phyloP scores from a whole-genome alignment of 2,113 vertebrate genomes.

The Neolamprologus falcicula region DNA sequence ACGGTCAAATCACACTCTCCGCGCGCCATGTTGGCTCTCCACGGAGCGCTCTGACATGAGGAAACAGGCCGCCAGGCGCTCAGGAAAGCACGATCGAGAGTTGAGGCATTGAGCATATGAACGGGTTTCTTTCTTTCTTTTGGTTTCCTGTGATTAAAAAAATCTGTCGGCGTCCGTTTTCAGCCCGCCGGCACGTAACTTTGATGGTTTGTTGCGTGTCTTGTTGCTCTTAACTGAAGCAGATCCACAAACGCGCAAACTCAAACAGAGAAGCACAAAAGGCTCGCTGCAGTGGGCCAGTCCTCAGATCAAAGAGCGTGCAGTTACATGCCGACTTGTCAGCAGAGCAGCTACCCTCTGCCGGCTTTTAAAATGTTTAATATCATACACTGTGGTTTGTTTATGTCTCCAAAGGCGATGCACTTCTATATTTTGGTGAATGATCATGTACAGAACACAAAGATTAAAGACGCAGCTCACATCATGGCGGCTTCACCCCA shows the following conservation, averaged over 20 bases:
- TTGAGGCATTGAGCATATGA: not conserved
- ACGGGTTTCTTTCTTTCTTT: not conserved
- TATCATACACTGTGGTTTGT: not conserved
- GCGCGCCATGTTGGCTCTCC: slow-evolving; percentile 61
- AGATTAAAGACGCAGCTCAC: not conserved
- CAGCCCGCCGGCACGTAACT: not conserved
- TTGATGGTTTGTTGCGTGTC: not conserved
- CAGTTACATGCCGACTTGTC: not conserved
- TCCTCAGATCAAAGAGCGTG: slow-evolving; percentile 19
- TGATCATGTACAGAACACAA: not conserved
- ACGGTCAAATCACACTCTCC: slow-evolving; percentile 9
- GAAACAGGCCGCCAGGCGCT: slow-evolving; percentile 50
- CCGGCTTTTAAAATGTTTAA: not conserved
- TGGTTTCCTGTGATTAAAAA: not conserved
- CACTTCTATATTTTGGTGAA: not conserved
- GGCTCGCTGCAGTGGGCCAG: slow-evolving; percentile 19
- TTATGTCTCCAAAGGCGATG: not conserved
- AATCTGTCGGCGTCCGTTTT: not conserved
- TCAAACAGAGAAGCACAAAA: not conserved
- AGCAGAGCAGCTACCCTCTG: not conserved
- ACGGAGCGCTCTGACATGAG: slow-evolving; percentile 22
- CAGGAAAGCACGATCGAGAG: not conserved
- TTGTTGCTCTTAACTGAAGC: not conserved
- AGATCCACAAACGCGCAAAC: not conserved
- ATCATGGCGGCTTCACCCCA: not conserved